Evolutionary conservation across 2,113 vertebrate genomes (phyloP), one percentile per base, ranked within the genome.

Genomic region (Dascyllus trimaculatus): DNA sequence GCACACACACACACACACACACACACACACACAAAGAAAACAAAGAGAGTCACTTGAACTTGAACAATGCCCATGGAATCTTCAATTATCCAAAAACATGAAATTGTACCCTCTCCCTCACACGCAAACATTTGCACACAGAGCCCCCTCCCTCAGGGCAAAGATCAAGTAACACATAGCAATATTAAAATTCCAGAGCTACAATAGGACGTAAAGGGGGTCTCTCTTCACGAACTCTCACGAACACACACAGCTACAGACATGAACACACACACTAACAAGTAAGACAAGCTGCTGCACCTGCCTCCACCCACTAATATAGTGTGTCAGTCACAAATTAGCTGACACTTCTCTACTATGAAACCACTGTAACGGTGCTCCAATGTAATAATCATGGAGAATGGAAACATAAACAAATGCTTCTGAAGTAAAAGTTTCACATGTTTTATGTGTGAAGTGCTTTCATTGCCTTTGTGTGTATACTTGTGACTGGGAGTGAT

Each of bases 131-230:
- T 64, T 57, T 69, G 48, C 70, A 64, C 25, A 48, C 45, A 73
- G 65, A 65, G 43, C 40, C 25, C 51, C 43, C 60, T 51, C 43
- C 73, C 51, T 35, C 1, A 29, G 72, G 71, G 54, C 45, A 70
- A 82, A 66, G 84, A 74, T 89, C 85, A 68, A 71, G 66, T 91
- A 66, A 83, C 89, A 85, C 51, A 53, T 6, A 52, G 78, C 60
- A 82, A 91, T 86, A 90, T 53, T 90, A 78, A 82, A 88, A 92
- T 91, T 90, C 87, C 88, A 81, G 45, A 86, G 68, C 71, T 66
- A 82, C 83, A 89, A 82, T 69, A 74, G 61, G 79, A 80, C 26
- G 25, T 72, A 62, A 80, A 68, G 74, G n/a, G 69, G 69, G 60
- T 79, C 78, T 18, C 51, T 60, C 66, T 18, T 80, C 70, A 69